Evolutionary conservation across 1,140 invertebrate species (phyloP).

Genomic region (Ptiloglossa arizonensis): DNA sequence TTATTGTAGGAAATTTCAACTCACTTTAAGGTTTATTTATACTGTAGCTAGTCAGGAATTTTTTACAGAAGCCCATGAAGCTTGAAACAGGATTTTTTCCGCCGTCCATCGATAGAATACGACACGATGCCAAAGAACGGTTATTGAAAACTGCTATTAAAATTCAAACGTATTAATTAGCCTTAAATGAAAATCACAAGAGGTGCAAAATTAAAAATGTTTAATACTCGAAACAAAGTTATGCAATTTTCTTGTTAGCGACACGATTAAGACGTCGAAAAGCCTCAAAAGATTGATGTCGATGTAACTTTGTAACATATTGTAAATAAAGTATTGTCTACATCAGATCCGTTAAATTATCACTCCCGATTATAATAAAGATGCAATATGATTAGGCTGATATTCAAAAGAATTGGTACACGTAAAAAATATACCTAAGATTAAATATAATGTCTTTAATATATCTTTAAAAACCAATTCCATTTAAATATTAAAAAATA

Average conservation of each 20-base stretch:
- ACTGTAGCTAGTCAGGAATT: conserved; percentile 50
- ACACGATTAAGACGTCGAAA: neutral
- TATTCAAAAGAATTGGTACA: no score
- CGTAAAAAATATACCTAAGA: no score
- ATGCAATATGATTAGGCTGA: no score
- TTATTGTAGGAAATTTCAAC: no score
- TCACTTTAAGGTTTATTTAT: no score
- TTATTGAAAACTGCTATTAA: neutral
- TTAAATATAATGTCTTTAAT: no score
- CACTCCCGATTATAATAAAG: no score
- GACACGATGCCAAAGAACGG: conserved; percentile 20
- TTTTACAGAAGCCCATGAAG: neutral
- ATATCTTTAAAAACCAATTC: neutral
- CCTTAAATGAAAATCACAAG: neutral
- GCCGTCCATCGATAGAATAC: conserved; percentile 16
- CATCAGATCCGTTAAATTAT: no score
- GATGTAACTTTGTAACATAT: conserved; percentile 31
- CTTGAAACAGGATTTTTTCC: neutral
- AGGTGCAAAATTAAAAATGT: neutral
- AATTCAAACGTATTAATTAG: neutral
- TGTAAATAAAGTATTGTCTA: conserved; percentile 57
- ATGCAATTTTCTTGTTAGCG: neutral
- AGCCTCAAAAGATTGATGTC: neutral
- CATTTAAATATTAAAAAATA: no score
- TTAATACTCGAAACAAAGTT: neutral